These are phyloP conservation scores for Drosophila fuyamai DNA, from an alignment of 1,140 invertebrate genomes.

Conservation along the genomic window DNA sequence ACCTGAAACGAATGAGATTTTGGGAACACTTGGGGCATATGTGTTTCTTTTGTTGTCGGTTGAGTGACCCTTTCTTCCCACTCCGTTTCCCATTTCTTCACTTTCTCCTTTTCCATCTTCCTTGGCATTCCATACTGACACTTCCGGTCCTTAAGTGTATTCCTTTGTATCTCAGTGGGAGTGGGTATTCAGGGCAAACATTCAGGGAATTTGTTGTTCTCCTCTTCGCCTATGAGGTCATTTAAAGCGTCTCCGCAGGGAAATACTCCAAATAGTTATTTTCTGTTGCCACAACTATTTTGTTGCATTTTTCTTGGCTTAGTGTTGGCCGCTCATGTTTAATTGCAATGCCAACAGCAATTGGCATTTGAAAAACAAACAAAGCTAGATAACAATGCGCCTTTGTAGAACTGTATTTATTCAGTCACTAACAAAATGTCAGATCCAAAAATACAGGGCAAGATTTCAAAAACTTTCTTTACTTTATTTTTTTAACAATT, in stretches of 20 bases:
- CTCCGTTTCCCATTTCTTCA: conserved; percentile 8
- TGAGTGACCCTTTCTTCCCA: conserved; percentile 21
- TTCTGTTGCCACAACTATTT: conserved; percentile 17
- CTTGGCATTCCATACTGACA: conserved; percentile 60
- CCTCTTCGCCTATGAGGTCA: conserved; percentile 27
- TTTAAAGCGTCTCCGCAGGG: conserved; percentile 18
- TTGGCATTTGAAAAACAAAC: conserved; percentile 66
- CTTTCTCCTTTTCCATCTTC: conserved; percentile 10
- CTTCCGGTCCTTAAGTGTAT: conserved; percentile 59
- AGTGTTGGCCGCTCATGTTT: conserved; percentile 28
- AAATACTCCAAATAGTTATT: conserved; percentile 25
- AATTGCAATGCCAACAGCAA: conserved; percentile 64
- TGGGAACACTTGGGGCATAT: conserved; percentile 20
- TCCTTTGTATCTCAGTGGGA: conserved; percentile 20
- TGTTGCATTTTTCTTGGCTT: conserved; percentile 34
- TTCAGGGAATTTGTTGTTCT: conserved; percentile 40
- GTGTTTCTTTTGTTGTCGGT: conserved; percentile 18
- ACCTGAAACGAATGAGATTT: conserved; percentile 23
- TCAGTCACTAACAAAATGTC: background rate
- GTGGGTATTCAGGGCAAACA: conserved; percentile 18
- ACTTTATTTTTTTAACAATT: too few relatives aligned
- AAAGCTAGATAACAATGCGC: conserved; percentile 44
- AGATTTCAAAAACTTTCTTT: too few relatives aligned
- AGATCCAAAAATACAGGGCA: background rate
- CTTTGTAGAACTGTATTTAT: background rate